phyloP scores from a whole-genome alignment of 2,797 vertebrate species.

The Glyptemys insculpta region DNA sequence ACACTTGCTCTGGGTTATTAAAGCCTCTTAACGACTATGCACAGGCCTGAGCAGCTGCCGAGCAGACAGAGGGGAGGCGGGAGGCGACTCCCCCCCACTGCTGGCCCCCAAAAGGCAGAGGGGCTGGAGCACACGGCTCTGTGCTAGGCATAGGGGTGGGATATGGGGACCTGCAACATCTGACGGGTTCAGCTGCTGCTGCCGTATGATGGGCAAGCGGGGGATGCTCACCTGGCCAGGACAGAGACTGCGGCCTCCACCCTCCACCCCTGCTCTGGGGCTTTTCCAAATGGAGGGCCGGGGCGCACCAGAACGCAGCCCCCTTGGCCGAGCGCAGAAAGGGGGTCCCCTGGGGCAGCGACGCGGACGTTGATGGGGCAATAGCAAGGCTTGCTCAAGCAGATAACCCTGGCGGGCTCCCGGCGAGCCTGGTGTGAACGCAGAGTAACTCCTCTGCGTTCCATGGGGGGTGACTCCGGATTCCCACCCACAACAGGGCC shows the following conservation, averaged over 20 bases:
- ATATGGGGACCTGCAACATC: neutral
- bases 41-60: neutral
- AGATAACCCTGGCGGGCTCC: neutral
- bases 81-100: no score
- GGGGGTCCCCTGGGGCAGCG: neutral
- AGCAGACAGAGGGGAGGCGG: neutral
- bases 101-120: neutral
- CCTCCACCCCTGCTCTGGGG: neutral
- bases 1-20: neutral
- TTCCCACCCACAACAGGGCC: neutral
- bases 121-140: neutral
- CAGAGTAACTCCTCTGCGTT: neutral
- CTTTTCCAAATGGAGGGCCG: neutral
- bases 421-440: neutral
- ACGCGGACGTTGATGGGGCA: neutral
- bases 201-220: neutral
- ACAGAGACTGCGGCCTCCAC: neutral
- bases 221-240: accelerated
- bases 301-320: neutral
- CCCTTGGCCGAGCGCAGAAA: neutral
- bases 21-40: neutral
- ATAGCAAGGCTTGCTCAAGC: neutral
- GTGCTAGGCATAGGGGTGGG: neutral
- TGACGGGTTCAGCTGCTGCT: neutral
- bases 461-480: neutral